A percentile compares a stretch with the other conserved stretches of the same genome.
phyloP scores from a whole-genome alignment of 2,888 invertebrate genomes.

The Pollenia angustigena region DNA sequence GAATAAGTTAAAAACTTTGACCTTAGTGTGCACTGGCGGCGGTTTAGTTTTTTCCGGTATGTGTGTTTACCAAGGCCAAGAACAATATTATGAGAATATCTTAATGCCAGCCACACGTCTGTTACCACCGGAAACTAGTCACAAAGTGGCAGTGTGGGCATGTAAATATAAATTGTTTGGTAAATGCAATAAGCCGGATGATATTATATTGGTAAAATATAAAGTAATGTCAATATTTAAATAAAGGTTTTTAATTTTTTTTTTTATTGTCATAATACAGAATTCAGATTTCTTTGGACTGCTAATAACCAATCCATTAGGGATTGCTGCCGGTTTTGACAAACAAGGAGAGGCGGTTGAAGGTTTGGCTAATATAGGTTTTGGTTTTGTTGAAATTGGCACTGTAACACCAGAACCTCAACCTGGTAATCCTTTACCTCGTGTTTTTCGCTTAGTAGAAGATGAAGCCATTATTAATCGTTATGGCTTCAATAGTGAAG shows the following conservation, averaged over 20 bases:
- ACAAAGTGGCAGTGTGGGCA: conserved; percentile 90
- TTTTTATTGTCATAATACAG: conserved; percentile 83
- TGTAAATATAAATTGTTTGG: conserved; percentile 90
- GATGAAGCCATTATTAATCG: conserved; percentile 97
- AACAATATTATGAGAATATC: conserved; percentile 74
- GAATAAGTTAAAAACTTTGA: conserved; percentile 75
- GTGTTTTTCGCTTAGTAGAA: conserved; percentile 94
- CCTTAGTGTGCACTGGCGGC: conserved; percentile 75
- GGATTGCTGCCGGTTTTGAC: conserved; percentile 99
- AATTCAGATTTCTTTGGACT: conserved; percentile 89
- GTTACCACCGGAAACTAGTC: conserved; percentile 93
- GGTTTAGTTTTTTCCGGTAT: conserved; percentile 75
- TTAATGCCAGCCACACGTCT: conserved; percentile 80
- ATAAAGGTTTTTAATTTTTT: not conserved
- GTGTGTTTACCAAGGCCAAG: conserved; percentile 75
- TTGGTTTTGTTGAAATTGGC: conserved; percentile 98
- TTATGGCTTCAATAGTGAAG: conserved; percentile 98
- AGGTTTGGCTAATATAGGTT: conserved; percentile 93
- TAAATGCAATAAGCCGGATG: conserved; percentile 85
- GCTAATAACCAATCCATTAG: conserved; percentile 94
- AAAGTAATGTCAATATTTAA: not conserved
- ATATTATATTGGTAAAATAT: conserved; percentile 86
- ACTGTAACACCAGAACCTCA: conserved; percentile 98
- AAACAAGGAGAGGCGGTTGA: conserved; percentile 96
- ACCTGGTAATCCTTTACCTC: conserved; percentile 95